Evolutionary conservation across 2,888 invertebrate genomes (phyloP).

Genomic region (Lasioglossum pauxillum): DNA sequence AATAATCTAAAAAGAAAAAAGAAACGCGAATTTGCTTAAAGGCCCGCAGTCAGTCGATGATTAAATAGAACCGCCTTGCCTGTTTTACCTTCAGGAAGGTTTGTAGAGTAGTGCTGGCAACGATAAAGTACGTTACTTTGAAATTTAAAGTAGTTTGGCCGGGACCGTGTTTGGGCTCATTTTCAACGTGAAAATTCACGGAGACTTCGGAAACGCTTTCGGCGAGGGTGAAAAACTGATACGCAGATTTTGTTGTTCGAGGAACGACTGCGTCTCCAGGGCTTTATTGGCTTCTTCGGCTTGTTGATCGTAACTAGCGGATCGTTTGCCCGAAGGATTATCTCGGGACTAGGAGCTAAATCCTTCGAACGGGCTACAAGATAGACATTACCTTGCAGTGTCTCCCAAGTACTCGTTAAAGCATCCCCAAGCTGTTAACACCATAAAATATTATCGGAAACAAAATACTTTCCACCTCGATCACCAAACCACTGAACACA

Average conservation of each 20-base stretch:
- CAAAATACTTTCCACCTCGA: neutral
- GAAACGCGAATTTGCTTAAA: neutral
- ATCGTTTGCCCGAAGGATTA: conserved; percentile 14
- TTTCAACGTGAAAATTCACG: conserved; percentile 1
- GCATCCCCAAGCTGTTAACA: neutral
- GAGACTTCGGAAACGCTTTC: neutral
- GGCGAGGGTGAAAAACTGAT: neutral
- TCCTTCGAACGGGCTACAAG: neutral
- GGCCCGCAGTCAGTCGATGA: neutral
- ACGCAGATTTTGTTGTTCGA: conserved; percentile 2
- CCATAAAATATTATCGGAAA: neutral
- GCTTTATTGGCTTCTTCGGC: conserved; percentile 2
- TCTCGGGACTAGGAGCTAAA: neutral
- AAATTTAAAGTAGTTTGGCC: conserved; percentile 1
- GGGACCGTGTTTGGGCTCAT: neutral
- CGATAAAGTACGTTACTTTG: neutral
- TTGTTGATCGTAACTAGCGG: conserved; percentile 6
- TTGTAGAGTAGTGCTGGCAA: neutral
- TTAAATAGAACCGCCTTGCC: neutral
- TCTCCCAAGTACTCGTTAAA: neutral
- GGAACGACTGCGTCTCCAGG: no score
- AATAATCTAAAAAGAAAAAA: neutral
- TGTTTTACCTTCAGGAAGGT: neutral
- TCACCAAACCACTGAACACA: neutral
- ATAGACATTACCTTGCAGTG: neutral